Conservation (phyloP, 2,113 vertebrate genomes). For the Phalacrocorax pelagicus region DNA sequence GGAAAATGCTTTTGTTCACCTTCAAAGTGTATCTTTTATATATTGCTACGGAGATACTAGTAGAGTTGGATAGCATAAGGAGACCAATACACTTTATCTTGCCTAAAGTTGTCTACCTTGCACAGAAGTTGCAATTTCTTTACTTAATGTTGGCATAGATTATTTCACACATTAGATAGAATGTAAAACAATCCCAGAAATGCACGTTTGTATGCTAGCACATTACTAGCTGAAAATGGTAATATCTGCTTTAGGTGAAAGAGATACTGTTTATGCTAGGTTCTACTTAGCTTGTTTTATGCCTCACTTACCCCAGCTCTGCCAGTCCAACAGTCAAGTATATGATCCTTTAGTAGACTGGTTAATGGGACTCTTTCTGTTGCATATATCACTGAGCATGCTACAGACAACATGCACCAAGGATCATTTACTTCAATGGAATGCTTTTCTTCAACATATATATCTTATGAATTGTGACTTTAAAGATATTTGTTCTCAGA, state of each 20-base stretch:
- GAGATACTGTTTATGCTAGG: not conserved
- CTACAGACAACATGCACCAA: not conserved
- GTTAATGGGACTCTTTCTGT: not conserved
- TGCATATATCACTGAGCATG: not conserved
- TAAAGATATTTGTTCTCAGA: not conserved
- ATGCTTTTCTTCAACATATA: not conserved
- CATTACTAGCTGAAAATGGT: not conserved
- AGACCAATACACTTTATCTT: not conserved
- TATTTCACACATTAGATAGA: not conserved
- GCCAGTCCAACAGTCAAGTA: not conserved
- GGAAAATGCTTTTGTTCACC: not conserved
- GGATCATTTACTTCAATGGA: slow-evolving; percentile 20
- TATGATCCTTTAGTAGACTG: not conserved
- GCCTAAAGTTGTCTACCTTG: not conserved
- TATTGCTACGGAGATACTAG: not conserved
- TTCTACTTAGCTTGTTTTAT: not conserved
- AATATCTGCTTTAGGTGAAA: not conserved
- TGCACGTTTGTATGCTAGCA: not conserved
- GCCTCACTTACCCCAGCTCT: not conserved
- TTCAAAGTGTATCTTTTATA: not conserved
- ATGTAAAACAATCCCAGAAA: rapidly evolving
- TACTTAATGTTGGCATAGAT: not conserved
- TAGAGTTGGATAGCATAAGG: not conserved
- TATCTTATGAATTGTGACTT: not conserved
- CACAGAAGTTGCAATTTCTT: not conserved